Conservation (phyloP, 2,888 invertebrate species). For the Ellobium chinense region DNA sequence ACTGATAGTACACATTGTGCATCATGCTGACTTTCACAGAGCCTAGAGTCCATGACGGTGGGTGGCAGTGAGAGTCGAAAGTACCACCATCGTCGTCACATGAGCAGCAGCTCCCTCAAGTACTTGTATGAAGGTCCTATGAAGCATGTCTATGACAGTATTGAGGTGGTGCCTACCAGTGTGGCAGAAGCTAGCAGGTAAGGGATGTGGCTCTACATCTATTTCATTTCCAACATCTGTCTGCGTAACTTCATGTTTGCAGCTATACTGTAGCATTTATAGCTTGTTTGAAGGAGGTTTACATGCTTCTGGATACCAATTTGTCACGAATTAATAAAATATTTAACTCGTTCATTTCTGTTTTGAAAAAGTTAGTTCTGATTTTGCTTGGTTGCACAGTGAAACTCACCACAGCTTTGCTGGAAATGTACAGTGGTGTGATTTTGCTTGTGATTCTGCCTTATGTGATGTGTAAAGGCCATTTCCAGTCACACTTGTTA, state of each 20-base stretch:
- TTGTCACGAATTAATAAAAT: no score
- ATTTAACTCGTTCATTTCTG: no score
- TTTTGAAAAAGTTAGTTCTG: no score
- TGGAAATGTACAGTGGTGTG: no score
- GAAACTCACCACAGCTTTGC: no score
- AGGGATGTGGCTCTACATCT: conserved; percentile 13
- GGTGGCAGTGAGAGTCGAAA: conserved; percentile 59
- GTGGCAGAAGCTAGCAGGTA: conserved; percentile 82
- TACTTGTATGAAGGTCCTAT: conserved; percentile 72
- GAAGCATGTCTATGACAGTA: conserved; percentile 74
- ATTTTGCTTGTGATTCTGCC: no score
- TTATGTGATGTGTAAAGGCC: no score
- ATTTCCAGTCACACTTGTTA: no score
- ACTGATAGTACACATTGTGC: no score
- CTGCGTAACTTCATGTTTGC: neutral
- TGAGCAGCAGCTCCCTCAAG: conserved; percentile 68
- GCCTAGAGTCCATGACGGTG: conserved; percentile 62
- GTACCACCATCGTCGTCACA: conserved; percentile 67
- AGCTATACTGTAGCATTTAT: neutral
- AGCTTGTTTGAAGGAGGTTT: neutral
- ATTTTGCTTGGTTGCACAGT: no score
- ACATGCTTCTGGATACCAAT: no score
- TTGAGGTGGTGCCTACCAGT: conserved; percentile 82
- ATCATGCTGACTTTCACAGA: conserved; percentile 50
- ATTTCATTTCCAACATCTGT: neutral